Base-by-base conservation (phyloP, 1,140 invertebrate genomes). In the Saxidomus purpurata region DNA sequence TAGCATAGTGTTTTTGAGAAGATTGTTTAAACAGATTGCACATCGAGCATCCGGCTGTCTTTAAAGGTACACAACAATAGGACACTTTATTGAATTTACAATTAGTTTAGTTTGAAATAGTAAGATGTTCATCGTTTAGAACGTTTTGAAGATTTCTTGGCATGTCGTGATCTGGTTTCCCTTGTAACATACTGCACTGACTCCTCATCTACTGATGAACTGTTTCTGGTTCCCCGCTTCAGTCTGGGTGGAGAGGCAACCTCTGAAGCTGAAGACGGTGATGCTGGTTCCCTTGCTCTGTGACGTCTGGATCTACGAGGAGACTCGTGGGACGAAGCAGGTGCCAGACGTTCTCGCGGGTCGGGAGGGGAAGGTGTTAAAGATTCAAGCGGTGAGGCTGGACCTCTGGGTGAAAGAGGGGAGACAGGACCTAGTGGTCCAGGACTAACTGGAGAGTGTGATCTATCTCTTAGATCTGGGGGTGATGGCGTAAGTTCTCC, bases 401-500 rank as follows among this genome's bases (percentile, higher is more conserved):
- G 85, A 55, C 61, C 86, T 31, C 52, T 38, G 1, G 55, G 74
- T 0, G 86, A 61, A 25, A 88, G 22, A 28, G 86, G 86, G 4
- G 86, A 80, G 11, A 88, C 76, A 1, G 76, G 61, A 25, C 76
- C 76, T 25, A 88, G 40, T 22, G 86, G 86, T 17, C 71, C 71
- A 63, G 77, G 86, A 67, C 76, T 80, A 11, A 80, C 77, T 31
- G 86, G 86, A n/a, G 76, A 80, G 22, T 19, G 52, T 25, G 86
- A 74, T 11, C 61, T 36, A 17, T 36, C 77, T 31, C 86, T 38
- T 9, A 88, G 43, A 49, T 88, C 86, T 52, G 86, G 86, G 9
- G 86, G 86, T 15, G 86, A 88, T 28, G 86, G 86, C 19, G 86
- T 88, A 0, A 88, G 86, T 52, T 88, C 86, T 25, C 86, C 86